Evolutionary conservation across 2,888 invertebrate species (phyloP).

Genomic region (Kuschelorhynchus macadamiae): DNA sequence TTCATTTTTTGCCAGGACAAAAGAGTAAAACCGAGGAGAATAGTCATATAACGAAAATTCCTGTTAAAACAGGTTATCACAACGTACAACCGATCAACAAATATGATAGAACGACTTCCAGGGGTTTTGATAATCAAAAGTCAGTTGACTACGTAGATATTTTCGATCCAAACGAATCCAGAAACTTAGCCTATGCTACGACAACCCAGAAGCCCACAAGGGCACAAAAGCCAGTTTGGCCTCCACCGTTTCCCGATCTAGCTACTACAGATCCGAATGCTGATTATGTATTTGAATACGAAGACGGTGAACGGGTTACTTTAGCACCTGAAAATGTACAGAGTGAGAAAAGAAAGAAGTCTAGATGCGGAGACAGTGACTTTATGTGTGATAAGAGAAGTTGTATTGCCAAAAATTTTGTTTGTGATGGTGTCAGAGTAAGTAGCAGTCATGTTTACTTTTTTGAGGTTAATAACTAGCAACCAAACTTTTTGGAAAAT

Average conservation of each 20-base stretch:
- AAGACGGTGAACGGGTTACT: slow-evolving; percentile 58
- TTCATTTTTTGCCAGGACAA: neutral
- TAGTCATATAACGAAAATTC: slow-evolving; percentile 32
- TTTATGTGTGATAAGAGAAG: slow-evolving; percentile 69
- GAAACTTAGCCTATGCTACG: slow-evolving; percentile 33
- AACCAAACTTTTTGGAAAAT: too few relatives aligned
- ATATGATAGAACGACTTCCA: slow-evolving; percentile 25
- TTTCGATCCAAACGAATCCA: slow-evolving; percentile 49
- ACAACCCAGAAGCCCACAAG: slow-evolving; percentile 50
- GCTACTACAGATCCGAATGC: slow-evolving; percentile 60
- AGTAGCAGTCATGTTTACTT: too few relatives aligned
- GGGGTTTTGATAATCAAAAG: slow-evolving; percentile 39
- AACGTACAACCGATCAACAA: slow-evolving; percentile 33
- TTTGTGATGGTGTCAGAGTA: slow-evolving; percentile 73
- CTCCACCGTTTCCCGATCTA: slow-evolving; percentile 58
- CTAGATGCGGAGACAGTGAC: slow-evolving; percentile 62
- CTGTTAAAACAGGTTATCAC: slow-evolving; percentile 3
- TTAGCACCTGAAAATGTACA: slow-evolving; percentile 56
- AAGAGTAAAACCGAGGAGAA: neutral
- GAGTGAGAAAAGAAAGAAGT: slow-evolving; percentile 42
- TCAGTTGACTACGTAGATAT: slow-evolving; percentile 53
- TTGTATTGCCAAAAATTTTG: slow-evolving; percentile 71
- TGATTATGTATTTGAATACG: slow-evolving; percentile 64
- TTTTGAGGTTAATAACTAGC: too few relatives aligned
- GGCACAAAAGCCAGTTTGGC: slow-evolving; percentile 54